Conservation (phyloP, 2,888 invertebrate species). For the Tryphoninae sp. region DNA sequence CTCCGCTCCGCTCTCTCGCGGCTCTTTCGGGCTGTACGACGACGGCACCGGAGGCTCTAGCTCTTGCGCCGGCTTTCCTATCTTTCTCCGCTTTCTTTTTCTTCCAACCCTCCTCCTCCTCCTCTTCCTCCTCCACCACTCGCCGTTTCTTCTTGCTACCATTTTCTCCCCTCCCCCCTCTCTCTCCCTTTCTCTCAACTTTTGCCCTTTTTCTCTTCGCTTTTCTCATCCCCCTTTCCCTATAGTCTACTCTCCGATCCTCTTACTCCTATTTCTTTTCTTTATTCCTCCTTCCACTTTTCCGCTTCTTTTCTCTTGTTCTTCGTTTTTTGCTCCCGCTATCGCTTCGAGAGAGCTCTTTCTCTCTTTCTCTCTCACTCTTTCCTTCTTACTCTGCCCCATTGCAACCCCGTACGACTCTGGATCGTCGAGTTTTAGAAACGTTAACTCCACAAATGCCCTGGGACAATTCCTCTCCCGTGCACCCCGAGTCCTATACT, state of each 20-base stretch:
- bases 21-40: slow-evolving; percentile 59
- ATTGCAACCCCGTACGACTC: slow-evolving; percentile 46
- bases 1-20: slow-evolving; percentile 60
- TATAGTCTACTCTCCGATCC: slow-evolving; percentile 58
- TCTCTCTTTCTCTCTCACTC: slow-evolving; percentile 12
- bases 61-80: slow-evolving; percentile 68
- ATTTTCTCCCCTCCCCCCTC: slow-evolving; percentile 70
- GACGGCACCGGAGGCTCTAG: slow-evolving; percentile 74
- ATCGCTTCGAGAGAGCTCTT: slow-evolving; percentile 60
- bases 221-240: slow-evolving; percentile 73
- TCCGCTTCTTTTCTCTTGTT: slow-evolving; percentile 44
- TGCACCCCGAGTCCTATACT: slow-evolving; percentile 42
- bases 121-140: slow-evolving; percentile 84
- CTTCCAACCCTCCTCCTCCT: slow-evolving; percentile 72
- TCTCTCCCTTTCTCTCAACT: slow-evolving; percentile 75
- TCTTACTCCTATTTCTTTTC: slow-evolving; percentile 58
- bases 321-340: slow-evolving; percentile 59
- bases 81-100: slow-evolving; percentile 75
- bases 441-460: slow-evolving; percentile 81
- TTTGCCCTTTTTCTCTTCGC: slow-evolving; percentile 69
- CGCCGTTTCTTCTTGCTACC: slow-evolving; percentile 63
- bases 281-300: slow-evolving; percentile 50
- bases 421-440: slow-evolving; percentile 81
- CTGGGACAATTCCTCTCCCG: slow-evolving; percentile 73
- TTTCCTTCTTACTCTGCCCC: slow-evolving; percentile 47